Percentiles rank a stretch among this genome's conserved stretches.
Evolutionary conservation across 2,888 invertebrate species (phyloP).

Genomic region (Pristionchus entomophagus): DNA sequence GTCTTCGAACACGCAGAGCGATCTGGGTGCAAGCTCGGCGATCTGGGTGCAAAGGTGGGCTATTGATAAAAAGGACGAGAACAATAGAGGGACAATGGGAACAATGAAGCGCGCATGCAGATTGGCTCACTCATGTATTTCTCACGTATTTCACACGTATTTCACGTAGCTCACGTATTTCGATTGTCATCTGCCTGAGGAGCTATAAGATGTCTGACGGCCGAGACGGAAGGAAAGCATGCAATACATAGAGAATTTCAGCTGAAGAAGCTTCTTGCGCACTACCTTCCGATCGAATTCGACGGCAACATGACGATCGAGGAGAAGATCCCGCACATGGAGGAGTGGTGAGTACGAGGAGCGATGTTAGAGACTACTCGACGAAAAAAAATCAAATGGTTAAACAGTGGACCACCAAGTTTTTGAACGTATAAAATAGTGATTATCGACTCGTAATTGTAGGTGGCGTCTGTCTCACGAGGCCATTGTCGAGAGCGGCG

Average conservation of each 20-base stretch:
- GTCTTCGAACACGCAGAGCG: constrained; percentile 70
- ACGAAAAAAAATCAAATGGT: no score
- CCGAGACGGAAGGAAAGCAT: no score
- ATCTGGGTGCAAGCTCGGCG: constrained; percentile 62
- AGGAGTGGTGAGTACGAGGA: constrained; percentile 76
- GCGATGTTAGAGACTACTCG: no score
- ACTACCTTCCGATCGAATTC: constrained; percentile 76
- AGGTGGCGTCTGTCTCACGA: constrained; percentile 34
- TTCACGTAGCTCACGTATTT: no score
- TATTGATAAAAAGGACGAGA: background rate
- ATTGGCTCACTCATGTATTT: no score
- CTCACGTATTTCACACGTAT: no score
- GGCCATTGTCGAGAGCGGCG: background rate
- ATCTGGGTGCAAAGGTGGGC: constrained; percentile 60
- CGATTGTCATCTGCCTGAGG: no score
- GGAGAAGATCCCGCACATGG: constrained; percentile 79
- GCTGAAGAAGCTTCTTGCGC: constrained; percentile 62
- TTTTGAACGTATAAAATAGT: no score
- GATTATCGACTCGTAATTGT: background rate
- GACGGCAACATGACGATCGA: constrained; percentile 76
- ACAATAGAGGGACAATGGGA: no score
- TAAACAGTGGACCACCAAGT: no score
- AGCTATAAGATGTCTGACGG: no score
- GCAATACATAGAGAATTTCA: constrained; percentile 52
- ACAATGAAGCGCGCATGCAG: background rate